These are phyloP conservation scores for Arbacia lixula DNA, from an alignment of 53 echinoderm and acorn worm species.

Conservation along the genomic window DNA sequence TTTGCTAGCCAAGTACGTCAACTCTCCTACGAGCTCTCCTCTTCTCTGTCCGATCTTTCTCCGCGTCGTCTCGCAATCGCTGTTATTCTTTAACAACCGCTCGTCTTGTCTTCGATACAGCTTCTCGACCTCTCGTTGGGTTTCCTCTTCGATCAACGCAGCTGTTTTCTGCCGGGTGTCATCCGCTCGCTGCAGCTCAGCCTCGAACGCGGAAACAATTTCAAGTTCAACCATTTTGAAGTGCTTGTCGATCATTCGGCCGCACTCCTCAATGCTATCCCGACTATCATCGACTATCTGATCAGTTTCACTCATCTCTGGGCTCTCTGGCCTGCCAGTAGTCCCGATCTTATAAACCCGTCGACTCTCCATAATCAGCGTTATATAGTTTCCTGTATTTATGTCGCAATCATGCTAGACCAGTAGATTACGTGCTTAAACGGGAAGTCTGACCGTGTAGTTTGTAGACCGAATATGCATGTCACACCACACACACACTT, in stretches of 20 bases:
- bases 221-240: background rate
- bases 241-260: background rate
- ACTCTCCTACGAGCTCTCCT: constrained; percentile 12
- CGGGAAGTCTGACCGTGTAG: no score
- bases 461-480: no score
- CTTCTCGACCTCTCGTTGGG: constrained; percentile 22
- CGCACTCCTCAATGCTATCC: background rate
- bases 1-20: background rate
- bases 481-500: no score
- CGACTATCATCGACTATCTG: background rate
- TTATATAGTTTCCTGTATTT: no score
- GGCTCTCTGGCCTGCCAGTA: no score
- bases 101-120: constrained; percentile 1
- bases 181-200: background rate
- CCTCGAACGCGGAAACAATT: constrained; percentile 9
- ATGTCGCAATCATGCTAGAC: no score
- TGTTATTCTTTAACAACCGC: background rate
- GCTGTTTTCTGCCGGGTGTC: background rate
- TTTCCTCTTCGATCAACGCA: constrained; percentile 14
- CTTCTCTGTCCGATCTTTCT: constrained; percentile 2
- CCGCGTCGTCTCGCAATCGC: background rate
- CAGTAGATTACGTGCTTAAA: no score
- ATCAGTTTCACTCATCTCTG: background rate
- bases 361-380: no score
- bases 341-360: no score